Conservation (phyloP, 2,888 invertebrate species). For the Adineta ricciae region DNA sequence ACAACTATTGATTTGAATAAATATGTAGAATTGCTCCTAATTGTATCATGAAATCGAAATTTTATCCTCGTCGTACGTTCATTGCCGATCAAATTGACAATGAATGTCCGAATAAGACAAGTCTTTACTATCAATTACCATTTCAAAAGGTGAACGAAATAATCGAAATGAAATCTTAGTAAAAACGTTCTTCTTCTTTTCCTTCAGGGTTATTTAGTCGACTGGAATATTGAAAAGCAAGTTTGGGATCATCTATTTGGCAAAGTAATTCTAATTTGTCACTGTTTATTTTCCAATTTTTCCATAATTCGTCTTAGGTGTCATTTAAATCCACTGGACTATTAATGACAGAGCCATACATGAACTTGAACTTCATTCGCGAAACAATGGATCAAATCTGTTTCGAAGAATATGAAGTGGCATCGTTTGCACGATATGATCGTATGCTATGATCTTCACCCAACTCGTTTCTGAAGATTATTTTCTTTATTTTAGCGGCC, state of each 20-base stretch:
- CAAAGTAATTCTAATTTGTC: conserved; percentile 57
- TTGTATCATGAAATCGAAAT: conserved; percentile 93
- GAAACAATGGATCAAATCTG: conserved; percentile 88
- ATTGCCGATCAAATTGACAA: conserved; percentile 78
- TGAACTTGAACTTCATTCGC: conserved; percentile 80
- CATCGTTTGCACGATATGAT: conserved; percentile 67
- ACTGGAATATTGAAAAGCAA: conserved; percentile 86
- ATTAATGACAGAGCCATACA: conserved; percentile 82
- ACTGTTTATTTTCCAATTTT: background rate
- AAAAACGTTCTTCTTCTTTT: conserved; percentile 24
- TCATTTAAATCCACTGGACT: conserved; percentile 55
- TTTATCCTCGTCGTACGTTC: conserved; percentile 81
- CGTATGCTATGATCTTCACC: conserved; percentile 61
- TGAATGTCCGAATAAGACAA: conserved; percentile 87
- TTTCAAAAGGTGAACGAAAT: conserved; percentile 64
- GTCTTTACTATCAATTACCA: conserved; percentile 80
- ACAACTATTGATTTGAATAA: conserved; percentile 36
- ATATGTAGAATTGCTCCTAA: conserved; percentile 75
- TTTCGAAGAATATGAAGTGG: conserved; percentile 90
- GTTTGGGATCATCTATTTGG: conserved; percentile 91
- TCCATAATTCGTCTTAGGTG: conserved; percentile 54
- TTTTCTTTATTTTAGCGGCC: conserved; percentile 54
- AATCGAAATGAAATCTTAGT: background rate
- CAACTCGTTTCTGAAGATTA: too few relatives aligned
- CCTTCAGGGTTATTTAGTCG: conserved; percentile 70